phyloP scores from a whole-genome alignment of 2,888 invertebrate genomes.

The Drosophila anomalata region DNA sequence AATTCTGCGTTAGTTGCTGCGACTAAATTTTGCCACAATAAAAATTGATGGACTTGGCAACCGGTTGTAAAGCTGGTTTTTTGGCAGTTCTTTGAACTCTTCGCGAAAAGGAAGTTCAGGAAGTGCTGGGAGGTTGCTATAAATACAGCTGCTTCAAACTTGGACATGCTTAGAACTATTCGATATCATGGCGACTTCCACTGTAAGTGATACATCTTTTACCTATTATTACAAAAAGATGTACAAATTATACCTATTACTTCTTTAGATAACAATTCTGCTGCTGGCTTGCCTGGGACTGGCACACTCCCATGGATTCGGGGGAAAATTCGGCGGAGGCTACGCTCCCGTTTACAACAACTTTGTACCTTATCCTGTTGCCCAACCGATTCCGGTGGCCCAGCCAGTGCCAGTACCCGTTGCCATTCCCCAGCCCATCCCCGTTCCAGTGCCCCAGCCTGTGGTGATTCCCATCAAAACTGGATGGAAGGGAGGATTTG shows the following conservation, averaged over 20 bases:
- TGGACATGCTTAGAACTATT: slow-evolving; percentile 51
- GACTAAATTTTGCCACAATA: slow-evolving; percentile 56
- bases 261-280: slow-evolving; percentile 38
- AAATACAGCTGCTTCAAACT: slow-evolving; percentile 49
- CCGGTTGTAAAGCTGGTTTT: slow-evolving; percentile 52
- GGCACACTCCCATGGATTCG: slow-evolving; percentile 59
- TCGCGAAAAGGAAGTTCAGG: slow-evolving; percentile 66
- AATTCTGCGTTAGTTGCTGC: slow-evolving; percentile 58
- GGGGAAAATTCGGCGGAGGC: slow-evolving; percentile 69
- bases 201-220: slow-evolving; percentile 48
- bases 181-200: slow-evolving; percentile 51
- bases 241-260: background rate
- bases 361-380: slow-evolving; percentile 58
- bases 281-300: slow-evolving; percentile 35
- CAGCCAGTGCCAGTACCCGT: slow-evolving; percentile 64
- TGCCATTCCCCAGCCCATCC: slow-evolving; percentile 59
- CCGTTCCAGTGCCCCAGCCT: slow-evolving; percentile 52
- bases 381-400: slow-evolving; percentile 59
- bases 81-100: slow-evolving; percentile 68
- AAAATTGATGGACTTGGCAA: slow-evolving; percentile 46
- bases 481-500: slow-evolving; percentile 67
- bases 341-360: slow-evolving; percentile 47
- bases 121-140: slow-evolving; percentile 55
- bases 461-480: slow-evolving; percentile 49
- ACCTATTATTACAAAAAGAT: too few species aligned